Evolutionary conservation across 2,797 vertebrate species (phyloP).

Genomic region (Danio tinwini): DNA sequence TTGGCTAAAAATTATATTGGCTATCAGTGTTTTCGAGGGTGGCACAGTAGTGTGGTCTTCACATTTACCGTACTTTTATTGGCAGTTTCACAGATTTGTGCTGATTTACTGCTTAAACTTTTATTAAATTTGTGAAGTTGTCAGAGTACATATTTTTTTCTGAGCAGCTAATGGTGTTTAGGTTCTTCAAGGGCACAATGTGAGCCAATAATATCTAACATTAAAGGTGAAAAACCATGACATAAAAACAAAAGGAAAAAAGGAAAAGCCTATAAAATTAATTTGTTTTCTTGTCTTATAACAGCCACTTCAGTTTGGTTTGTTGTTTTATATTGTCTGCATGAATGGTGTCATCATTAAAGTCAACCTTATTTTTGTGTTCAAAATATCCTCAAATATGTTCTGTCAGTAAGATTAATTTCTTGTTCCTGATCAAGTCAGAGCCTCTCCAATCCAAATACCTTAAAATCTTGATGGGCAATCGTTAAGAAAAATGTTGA

Average conservation of each 20-base stretch:
- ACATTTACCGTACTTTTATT: neutral
- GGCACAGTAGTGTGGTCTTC: neutral
- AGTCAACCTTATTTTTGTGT: neutral
- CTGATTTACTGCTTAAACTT: neutral
- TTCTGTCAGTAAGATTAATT: too few relatives aligned
- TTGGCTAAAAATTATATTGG: too few relatives aligned
- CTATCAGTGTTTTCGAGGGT: neutral
- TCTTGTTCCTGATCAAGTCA: too few relatives aligned
- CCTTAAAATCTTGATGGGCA: too few relatives aligned
- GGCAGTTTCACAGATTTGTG: neutral
- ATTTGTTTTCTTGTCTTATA: slow-evolving; percentile 45
- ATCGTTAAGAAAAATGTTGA: too few relatives aligned
- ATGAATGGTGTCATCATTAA: neutral
- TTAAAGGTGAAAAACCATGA: slow-evolving; percentile 14
- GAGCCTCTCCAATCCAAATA: too few relatives aligned
- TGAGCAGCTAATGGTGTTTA: neutral
- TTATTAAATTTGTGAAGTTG: neutral
- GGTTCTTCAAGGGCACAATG: neutral
- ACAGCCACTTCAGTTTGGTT: slow-evolving; percentile 27
- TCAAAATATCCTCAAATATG: too few relatives aligned
- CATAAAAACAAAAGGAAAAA: slow-evolving; percentile 29
- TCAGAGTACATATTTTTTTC: neutral
- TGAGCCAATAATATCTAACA: slow-evolving; percentile 14
- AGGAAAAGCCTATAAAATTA: slow-evolving; percentile 37
- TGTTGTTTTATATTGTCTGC: neutral